Evolutionary conservation across 2,797 vertebrate species (phyloP).

Genomic region (Ammospiza maritima): DNA sequence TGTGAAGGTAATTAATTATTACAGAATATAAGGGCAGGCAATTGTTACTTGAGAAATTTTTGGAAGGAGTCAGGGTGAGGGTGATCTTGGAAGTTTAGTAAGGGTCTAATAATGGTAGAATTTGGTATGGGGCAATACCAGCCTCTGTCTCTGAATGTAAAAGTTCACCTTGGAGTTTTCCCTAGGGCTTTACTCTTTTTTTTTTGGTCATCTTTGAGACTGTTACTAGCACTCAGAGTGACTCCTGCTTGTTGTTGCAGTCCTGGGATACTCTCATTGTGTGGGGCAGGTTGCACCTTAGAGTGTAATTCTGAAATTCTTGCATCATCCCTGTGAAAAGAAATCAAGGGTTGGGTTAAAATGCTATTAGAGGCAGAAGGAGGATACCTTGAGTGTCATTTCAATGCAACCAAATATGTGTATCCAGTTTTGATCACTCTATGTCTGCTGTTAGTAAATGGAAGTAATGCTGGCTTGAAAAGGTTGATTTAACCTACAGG

Average conservation of each 20-base stretch:
- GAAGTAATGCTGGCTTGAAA: background rate
- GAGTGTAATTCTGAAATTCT: background rate
- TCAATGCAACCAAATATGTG: background rate
- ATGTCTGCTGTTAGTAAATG: background rate
- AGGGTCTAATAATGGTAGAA: background rate
- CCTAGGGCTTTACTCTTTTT: background rate
- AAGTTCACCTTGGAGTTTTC: background rate
- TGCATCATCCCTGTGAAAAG: background rate
- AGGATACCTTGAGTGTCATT: background rate
- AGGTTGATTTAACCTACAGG: background rate
- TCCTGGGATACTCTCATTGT: background rate
- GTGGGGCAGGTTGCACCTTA: background rate
- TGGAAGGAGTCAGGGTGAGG: background rate
- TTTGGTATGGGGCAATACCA: background rate
- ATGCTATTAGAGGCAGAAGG: background rate
- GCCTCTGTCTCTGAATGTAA: background rate
- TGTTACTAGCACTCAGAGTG: rapidly evolving
- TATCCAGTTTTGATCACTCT: background rate
- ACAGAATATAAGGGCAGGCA: background rate
- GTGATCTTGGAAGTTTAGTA: background rate
- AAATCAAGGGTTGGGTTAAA: background rate
- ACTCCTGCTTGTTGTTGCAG: background rate
- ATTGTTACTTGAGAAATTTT: background rate
- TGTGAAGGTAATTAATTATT: background rate
- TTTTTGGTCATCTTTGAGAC: background rate